Percentiles rank a stretch among this genome's conserved stretches.
These are phyloP conservation scores for Dermatemys mawii DNA, from an alignment of 2,113 vertebrate genomes.

Conservation along the genomic window DNA sequence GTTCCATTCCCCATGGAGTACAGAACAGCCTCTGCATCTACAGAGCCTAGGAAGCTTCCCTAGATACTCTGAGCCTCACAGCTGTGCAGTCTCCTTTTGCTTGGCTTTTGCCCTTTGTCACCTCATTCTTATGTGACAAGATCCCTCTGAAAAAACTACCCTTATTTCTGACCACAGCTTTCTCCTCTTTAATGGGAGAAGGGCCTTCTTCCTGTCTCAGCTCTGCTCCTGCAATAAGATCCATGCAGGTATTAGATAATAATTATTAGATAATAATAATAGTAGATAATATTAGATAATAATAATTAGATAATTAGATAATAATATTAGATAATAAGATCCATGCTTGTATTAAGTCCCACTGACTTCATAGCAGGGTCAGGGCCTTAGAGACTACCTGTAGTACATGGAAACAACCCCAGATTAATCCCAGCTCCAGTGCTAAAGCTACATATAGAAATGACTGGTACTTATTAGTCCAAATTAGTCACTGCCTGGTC, in stretches of 20 bases:
- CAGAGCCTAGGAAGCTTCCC: not conserved
- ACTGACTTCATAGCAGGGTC: not conserved
- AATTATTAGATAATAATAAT: too few species aligned
- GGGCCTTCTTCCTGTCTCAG: not conserved
- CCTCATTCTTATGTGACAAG: fast-evolving
- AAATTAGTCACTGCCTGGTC: not conserved
- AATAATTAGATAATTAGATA: too few species aligned
- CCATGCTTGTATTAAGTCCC: not conserved
- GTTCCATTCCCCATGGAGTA: not conserved
- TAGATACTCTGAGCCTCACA: not conserved
- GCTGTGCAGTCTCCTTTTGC: not conserved
- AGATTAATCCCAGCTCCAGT: not conserved
- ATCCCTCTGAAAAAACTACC: not conserved
- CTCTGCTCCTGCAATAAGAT: not conserved
- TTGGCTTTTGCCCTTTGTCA: fast-evolving
- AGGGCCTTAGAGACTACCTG: not conserved
- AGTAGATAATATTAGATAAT: too few species aligned
- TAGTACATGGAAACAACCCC: not conserved
- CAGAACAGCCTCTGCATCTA: not conserved
- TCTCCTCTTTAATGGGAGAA: not conserved
- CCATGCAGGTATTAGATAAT: not conserved
- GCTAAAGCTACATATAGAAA: not conserved
- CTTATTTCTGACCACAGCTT: not conserved
- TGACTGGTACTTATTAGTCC: not conserved
- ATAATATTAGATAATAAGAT: too few species aligned